Evolutionary conservation across 2,888 invertebrate genomes (phyloP), one percentile per base, ranked within the genome.

Genomic region (Brachylomia viminalis): DNA sequence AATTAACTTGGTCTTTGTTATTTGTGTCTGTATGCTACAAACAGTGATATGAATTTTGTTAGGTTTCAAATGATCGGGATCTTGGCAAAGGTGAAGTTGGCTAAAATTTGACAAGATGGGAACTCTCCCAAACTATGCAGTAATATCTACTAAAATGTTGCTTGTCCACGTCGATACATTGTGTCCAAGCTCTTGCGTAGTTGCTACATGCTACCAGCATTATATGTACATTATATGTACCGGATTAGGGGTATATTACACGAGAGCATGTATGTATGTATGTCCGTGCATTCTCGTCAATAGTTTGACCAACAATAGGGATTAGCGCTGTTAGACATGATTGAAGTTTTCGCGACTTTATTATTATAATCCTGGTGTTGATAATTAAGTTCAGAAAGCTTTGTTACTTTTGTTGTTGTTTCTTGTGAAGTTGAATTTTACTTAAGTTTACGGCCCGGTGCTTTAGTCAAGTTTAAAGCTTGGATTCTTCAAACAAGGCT

Each of bases 351-450:
- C 13, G n/a, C 23, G 42, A n/a, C 38, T 68, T 75, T 27, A 68
- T 45, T 45, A 27, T 56, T 66, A 71, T 58, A 79, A 83, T 83
- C 45, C 33, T 42, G 13, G 17, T 30, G 47, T 65, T 56, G 30
- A 61, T 84, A 70, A 81, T 79, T 84, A 66, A 72, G 30, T 80
- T 84, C n/a, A 49, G n/a, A 33, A 56, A 68, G 61, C 45, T 73
- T 68, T 42, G 33, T 71, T 72, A 61, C 47, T 59, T 61, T 54
- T 71, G 23, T 49, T 84, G 47, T 80, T 80, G 52, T 75, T 80
- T 17, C 17, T 47, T 42, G 10, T 67, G 11, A 70, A 73, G 38
- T 69, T 66, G 8, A 64, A 54, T 27, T 49, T 59, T 47, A 70
- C 52, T 70, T 59, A 54, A 77, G 45, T 68, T 64, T 27, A n/a